Conservation (phyloP, 2,113 vertebrate species). For the Sturnira hondurensis region DNA sequence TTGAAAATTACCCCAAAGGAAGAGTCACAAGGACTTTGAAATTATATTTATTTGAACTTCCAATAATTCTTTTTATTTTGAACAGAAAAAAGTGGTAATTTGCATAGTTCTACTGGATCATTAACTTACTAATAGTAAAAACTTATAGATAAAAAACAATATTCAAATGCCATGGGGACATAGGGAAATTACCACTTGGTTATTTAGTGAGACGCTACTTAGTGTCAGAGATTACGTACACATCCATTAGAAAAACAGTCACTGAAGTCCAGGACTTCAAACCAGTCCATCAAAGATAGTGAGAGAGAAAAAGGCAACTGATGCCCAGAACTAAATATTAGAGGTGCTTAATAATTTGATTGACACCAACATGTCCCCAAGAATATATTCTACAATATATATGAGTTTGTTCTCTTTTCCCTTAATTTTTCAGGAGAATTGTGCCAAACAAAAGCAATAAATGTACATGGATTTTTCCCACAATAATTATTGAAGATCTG, state of each 20-base stretch:
- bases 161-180: not conserved
- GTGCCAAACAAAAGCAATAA: not conserved
- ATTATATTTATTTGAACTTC: not conserved
- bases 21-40: not conserved
- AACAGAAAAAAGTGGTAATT: not conserved
- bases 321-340: not conserved
- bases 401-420: not conserved
- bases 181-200: not conserved
- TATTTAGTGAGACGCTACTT: not conserved
- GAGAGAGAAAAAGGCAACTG: not conserved
- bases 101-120: not conserved
- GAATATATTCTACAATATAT: not conserved
- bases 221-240: not conserved
- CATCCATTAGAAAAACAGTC: not conserved
- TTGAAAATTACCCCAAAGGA: not conserved
- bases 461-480: not conserved
- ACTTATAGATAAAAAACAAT: not conserved
- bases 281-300: not conserved
- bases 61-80: slow-evolving; percentile 16
- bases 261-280: not conserved
- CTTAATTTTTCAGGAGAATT: not conserved
- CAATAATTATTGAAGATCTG: not conserved
- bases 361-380: too few species aligned
- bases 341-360: not conserved
- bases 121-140: not conserved